A percentile compares a stretch with the other conserved stretches of the same genome.
phyloP scores from a whole-genome alignment of 2,888 invertebrate species.

The Odontomyia ornata region DNA sequence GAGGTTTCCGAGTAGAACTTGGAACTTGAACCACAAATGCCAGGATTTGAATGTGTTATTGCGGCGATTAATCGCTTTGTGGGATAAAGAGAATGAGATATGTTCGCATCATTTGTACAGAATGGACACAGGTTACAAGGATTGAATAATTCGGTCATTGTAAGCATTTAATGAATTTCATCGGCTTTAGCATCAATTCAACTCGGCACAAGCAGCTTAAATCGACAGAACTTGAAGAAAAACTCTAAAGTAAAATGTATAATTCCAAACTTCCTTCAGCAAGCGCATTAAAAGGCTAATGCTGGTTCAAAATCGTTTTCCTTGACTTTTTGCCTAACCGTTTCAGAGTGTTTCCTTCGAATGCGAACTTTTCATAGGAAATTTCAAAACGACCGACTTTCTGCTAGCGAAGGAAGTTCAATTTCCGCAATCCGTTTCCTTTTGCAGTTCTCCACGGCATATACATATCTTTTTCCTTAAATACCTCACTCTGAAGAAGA shows the following conservation, averaged over 20 bases:
- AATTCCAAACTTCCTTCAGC: too few relatives aligned
- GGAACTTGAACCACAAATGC: background rate
- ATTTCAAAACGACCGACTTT: conserved; percentile 49
- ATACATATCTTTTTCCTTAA: conserved; percentile 24
- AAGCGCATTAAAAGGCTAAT: too few relatives aligned
- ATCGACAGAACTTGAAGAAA: too few relatives aligned
- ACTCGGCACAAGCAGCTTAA: too few relatives aligned
- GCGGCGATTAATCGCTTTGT: background rate
- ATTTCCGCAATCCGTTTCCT: conserved; percentile 49
- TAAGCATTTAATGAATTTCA: too few relatives aligned
- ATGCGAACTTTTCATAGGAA: conserved; percentile 43
- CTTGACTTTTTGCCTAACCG: conserved; percentile 8
- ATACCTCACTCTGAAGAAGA: conserved; percentile 14
- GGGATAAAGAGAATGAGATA: too few relatives aligned
- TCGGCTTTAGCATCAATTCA: too few relatives aligned
- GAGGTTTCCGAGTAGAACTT: background rate
- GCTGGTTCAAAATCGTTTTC: background rate
- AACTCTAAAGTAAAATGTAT: too few relatives aligned
- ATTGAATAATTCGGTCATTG: too few relatives aligned
- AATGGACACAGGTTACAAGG: too few relatives aligned
- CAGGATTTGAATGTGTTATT: background rate
- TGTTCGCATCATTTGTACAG: too few relatives aligned
- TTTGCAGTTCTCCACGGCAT: conserved; percentile 37
- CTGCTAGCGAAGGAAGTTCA: conserved; percentile 46
- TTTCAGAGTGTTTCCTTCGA: conserved; percentile 15